Evolutionary conservation across 2,888 invertebrate species (phyloP), one percentile per base, ranked within the genome.

Genomic region (Baronia brevicornis): DNA sequence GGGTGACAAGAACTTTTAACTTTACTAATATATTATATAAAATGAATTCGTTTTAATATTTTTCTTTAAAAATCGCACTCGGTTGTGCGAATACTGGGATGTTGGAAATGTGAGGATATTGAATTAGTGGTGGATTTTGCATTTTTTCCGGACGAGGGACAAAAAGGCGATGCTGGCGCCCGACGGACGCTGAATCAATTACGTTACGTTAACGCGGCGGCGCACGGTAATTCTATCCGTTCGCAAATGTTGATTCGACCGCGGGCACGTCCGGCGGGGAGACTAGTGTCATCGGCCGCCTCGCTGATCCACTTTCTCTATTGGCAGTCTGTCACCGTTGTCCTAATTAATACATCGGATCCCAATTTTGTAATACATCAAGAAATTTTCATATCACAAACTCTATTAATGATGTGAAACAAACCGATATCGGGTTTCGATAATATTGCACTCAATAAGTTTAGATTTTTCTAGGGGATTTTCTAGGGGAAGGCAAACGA

Each of bases 161-260:
- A 73, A 74, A 72, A 74, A 73, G 74, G 60, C 64, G 14, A 9
- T 59, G 69, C 54, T 59, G 63, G 50, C 63, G 64, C 56, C 53
- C 56, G 59, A 38, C 62, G 65, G 65, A 56, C 73, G 69, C 52
- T 68, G 73, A 75, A 74, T 74, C 79, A 78, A 80, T 82, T 82
- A 79, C 58, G 70, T 66, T 66, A 65, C 67, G 69, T 67, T 70
- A 70, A 72, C 66, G 69, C 63, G 65, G 47, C 56, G 54, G 51
- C 60, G 63, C 67, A 47, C 60, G 63, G 79, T 80, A 84, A 82
- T 77, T 78, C 77, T 68, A 82, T 79, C 75, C 65, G 60, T 65
- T 60, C 61, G 79, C 58, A 80, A 82, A 82, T 78, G 82, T 82
- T 84, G 80, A 72, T 79, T 74, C 57, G 78, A 66, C 74, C 78